Conservation (phyloP, 2,888 invertebrate genomes). For the Parascotia fuliginaria region DNA sequence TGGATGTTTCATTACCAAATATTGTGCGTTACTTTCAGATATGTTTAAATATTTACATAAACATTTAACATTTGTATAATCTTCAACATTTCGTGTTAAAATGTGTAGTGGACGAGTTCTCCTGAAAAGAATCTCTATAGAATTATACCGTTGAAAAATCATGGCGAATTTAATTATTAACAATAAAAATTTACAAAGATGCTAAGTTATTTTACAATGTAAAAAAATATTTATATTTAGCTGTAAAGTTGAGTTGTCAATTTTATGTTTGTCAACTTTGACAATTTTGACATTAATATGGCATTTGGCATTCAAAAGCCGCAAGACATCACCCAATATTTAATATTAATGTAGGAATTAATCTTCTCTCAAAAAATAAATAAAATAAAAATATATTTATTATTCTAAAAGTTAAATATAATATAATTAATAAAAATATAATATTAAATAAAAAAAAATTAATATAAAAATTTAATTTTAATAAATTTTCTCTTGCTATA, state of each 20-base stretch:
- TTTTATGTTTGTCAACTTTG: too few relatives aligned
- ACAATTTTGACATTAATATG: too few relatives aligned
- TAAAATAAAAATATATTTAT: conserved; percentile 88
- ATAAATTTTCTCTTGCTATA: conserved; percentile 83
- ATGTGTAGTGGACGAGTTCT: conserved; percentile 15
- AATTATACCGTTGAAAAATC: conserved; percentile 21
- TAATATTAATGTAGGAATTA: conserved; percentile 88
- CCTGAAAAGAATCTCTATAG: conserved; percentile 9
- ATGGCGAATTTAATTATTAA: conserved; percentile 17
- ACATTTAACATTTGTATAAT: conserved; percentile 35
- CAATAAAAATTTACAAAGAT: too few relatives aligned
- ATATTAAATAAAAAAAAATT: conserved; percentile 83
- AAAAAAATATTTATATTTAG: too few relatives aligned
- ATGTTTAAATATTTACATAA: conserved; percentile 65
- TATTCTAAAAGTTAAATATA: conserved; percentile 84
- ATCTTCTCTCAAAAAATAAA: conserved; percentile 89
- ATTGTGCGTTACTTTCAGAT: conserved; percentile 60
- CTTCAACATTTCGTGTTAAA: conserved; percentile 8
- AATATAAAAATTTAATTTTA: conserved; percentile 70
- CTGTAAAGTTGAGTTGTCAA: too few relatives aligned
- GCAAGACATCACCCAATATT: conserved; percentile 90
- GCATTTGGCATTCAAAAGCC: too few relatives aligned
- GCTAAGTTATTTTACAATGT: too few relatives aligned
- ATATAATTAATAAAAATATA: conserved; percentile 81
- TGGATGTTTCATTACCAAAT: conserved; percentile 68